These are phyloP conservation scores for Dusona sp. DNA, from an alignment of 2,888 invertebrate species.

Conservation along the genomic window DNA sequence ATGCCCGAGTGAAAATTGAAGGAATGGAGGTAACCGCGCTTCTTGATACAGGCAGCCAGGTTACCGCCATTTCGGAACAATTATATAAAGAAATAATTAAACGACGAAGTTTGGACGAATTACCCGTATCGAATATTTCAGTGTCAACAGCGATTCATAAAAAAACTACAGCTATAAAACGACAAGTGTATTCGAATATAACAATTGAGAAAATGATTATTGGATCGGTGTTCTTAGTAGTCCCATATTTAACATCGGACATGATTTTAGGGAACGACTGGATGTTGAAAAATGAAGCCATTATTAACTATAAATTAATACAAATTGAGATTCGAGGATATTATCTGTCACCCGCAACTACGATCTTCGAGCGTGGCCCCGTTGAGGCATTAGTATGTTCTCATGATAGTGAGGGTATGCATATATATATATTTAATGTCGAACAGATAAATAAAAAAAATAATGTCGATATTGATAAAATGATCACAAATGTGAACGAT, in stretches of 20 bases:
- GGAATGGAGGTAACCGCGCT: background rate
- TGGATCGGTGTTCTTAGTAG: conserved; percentile 7
- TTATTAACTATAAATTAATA: conserved; percentile 39
- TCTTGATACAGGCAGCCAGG: conserved; percentile 44
- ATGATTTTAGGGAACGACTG: conserved; percentile 53
- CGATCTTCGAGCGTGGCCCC: conserved; percentile 37
- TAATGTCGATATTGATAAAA: background rate
- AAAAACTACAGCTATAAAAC: conserved; percentile 29
- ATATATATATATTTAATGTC: conserved; percentile 35
- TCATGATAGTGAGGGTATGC: conserved; percentile 13
- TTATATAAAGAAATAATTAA: conserved; percentile 15
- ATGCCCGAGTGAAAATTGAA: background rate
- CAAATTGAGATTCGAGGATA: conserved; percentile 23
- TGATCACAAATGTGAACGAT: background rate
- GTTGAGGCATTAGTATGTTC: conserved; percentile 38
- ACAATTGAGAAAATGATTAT: background rate
- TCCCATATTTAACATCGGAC: conserved; percentile 39
- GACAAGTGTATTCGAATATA: background rate
- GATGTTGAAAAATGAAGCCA: conserved; percentile 31
- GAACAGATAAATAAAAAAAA: background rate
- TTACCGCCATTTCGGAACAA: conserved; percentile 43
- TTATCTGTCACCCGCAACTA: background rate
- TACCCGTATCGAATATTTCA: conserved; percentile 39
- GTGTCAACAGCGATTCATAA: conserved; percentile 46
- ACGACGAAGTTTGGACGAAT: background rate